A percentile compares a stretch with the other conserved stretches of the same genome.
Conservation (phyloP, 2,888 invertebrate genomes). For the Cyclophora punctaria region DNA sequence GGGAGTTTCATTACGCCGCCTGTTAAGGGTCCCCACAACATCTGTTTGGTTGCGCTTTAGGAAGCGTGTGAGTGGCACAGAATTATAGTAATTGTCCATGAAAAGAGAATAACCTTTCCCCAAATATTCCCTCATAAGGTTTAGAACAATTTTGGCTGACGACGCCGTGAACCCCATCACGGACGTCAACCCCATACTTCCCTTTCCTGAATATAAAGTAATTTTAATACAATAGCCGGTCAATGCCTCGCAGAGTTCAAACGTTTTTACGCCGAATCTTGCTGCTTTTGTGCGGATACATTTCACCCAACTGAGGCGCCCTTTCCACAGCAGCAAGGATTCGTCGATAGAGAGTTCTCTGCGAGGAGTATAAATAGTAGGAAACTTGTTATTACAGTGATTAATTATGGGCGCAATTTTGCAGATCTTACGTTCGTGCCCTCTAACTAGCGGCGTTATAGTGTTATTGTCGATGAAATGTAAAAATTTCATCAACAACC, state of each 20-base stretch:
- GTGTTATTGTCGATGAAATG: conserved; percentile 13
- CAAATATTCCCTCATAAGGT: not conserved
- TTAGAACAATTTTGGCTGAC: too few species aligned
- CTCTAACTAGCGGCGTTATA: not conserved
- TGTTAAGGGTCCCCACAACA: conserved; percentile 13
- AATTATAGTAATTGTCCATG: conserved; percentile 18
- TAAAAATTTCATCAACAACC: conserved; percentile 9
- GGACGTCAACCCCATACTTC: too few species aligned
- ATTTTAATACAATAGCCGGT: too few species aligned
- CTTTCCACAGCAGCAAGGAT: not conserved
- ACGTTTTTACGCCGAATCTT: too few species aligned
- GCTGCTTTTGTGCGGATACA: too few species aligned
- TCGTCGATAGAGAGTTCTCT: conserved; percentile 2
- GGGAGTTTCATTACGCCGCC: too few species aligned
- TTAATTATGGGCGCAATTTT: conserved; percentile 13
- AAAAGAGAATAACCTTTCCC: conserved; percentile 11
- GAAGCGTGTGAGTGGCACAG: conserved; percentile 4
- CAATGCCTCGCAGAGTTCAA: too few species aligned
- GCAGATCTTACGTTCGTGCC: conserved; percentile 2
- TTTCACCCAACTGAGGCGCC: not conserved
- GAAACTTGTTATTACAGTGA: conserved; percentile 8
- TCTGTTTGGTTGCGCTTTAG: conserved; percentile 12
- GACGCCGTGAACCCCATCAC: too few species aligned
- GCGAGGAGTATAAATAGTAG: conserved; percentile 4
- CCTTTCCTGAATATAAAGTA: too few species aligned